Conservation (phyloP, 2,888 invertebrate species). For the Diplolepis rosae region DNA sequence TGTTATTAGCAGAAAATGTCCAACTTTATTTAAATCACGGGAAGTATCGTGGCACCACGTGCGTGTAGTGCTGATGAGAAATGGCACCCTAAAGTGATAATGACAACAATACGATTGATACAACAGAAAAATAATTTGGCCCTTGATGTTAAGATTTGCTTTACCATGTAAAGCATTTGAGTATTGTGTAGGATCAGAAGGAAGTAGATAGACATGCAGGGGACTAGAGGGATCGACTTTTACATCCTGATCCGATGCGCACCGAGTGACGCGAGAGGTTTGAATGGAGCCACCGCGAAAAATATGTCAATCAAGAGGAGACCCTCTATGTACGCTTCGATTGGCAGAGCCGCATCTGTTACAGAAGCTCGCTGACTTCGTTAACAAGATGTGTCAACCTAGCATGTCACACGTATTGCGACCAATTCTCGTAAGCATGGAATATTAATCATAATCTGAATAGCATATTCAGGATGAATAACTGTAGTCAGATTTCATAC, state of each 20-base stretch:
- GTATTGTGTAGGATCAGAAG: constrained; percentile 7
- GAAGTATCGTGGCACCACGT: no score
- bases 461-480: constrained; percentile 9
- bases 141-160: neutral
- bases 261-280: constrained; percentile 45
- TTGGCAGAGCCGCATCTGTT: constrained; percentile 64
- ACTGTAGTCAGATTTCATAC: neutral
- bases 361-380: constrained; percentile 48
- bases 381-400: constrained; percentile 49
- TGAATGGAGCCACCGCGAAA: constrained; percentile 61
- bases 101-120: neutral
- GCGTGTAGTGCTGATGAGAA: neutral
- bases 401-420: constrained; percentile 35
- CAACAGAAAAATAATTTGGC: neutral
- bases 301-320: constrained; percentile 70
- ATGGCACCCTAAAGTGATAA: neutral
- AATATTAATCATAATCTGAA: constrained; percentile 20
- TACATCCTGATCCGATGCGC: constrained; percentile 41
- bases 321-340: constrained; percentile 59
- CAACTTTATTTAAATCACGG: no score
- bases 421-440: constrained; percentile 35
- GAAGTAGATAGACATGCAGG: constrained; percentile 4
- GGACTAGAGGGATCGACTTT: constrained; percentile 42
- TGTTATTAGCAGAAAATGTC: no score
- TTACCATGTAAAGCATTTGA: neutral